Evolutionary conservation across 2,888 invertebrate species (phyloP), one percentile per base, ranked within the genome.

Genomic region (Pyrocoelia pectoralis): DNA sequence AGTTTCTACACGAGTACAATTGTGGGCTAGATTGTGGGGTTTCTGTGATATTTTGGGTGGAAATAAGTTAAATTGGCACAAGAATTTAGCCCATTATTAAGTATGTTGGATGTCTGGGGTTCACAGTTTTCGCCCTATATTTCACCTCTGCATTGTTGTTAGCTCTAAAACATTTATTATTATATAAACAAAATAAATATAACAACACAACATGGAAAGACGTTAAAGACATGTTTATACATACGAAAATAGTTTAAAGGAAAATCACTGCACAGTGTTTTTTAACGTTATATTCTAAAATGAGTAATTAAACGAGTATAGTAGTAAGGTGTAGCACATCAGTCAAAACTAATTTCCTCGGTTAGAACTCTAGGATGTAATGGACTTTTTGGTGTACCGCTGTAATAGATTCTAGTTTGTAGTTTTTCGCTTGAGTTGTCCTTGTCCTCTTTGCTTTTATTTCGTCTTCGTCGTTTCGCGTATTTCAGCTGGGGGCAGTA

Each of bases 341-440:
- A 63, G 29, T 28, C 53, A 29, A 64, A 65, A 54, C 65, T 61
- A 62, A 76, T 78, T 65, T 81, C 80, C 72, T 87, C 87, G 0
- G 87, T 84, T 33, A 87, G 87, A 1, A 85, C 83, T 69, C 84
- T 85, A 1, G 87, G 88, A 71, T 87, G 85, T 2, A 86, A 77
- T 0, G 85, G 85, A 74, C 85, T 84, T 62, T 84, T 82, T 63
- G 84, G 83, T 66, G 83, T 83, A 46, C 84, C 81, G 24, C 86
- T 79, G 5, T 83, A 84, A 74, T 86, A 87, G 0, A 86, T 87
- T 5, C 83, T 84, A 72, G 84, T 86, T 0, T 84, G 83, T 14
- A 84, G 80, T 3, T 83, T 79, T 53, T 77, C 74, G 13, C 84
- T 77, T 0, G 78, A 69, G 43, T 33, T 60, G 29, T 60, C 70